Evolutionary conservation across 2,888 invertebrate species (phyloP), one percentile per base, ranked within the genome.

Genomic region (Spatulosminthurus flaviceps): DNA sequence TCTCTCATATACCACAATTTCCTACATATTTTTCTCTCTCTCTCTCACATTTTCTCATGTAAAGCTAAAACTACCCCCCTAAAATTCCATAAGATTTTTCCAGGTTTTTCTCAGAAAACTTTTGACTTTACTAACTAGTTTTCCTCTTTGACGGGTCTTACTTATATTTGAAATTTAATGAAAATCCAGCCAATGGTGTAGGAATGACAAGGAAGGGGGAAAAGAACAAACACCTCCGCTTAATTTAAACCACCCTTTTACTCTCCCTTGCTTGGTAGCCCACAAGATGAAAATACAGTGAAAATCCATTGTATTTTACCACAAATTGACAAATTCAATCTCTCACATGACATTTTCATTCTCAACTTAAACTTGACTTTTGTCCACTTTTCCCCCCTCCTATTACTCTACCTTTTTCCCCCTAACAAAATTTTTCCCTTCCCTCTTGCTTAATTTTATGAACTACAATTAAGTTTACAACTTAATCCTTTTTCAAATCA

Each of bases 381-480:
- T 51, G n/a, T 11, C 16, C 9, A 51, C 16, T 51, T 51, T 19
- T 51, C 51, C n/a, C 22, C 64, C 13, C 11, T 22, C n/a, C 19
- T 34, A 34, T 34, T 9, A 4, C 34, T 64, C 64, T 24, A 5
- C 64, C 11, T 64, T 2, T 22, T 64, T 7, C 24, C 16, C 24
- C 24, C n/a, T n/a, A n/a, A n/a, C n/a, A n/a, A n/a, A n/a, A n/a
- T n/a, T n/a, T n/a, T n/a, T 24, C 22, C 24, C 9, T 9, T 24
- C 24, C 64, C 22, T 26, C 16, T 51, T 51, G 51, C 51, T 16
- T 24, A 26, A 64, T 24, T 64, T 64, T 64, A 26, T 24, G 24
- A n/a, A 34, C 21, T 29, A 26, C 66, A 41, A 66, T 76, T 24
- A 76, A 76, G 75, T 76, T 76, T 76, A 76, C 75, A 76, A 42